Evolutionary conservation across 1,140 invertebrate species (phyloP), one percentile per base, ranked within the genome.

Genomic region (Oreohelix idahoensis): DNA sequence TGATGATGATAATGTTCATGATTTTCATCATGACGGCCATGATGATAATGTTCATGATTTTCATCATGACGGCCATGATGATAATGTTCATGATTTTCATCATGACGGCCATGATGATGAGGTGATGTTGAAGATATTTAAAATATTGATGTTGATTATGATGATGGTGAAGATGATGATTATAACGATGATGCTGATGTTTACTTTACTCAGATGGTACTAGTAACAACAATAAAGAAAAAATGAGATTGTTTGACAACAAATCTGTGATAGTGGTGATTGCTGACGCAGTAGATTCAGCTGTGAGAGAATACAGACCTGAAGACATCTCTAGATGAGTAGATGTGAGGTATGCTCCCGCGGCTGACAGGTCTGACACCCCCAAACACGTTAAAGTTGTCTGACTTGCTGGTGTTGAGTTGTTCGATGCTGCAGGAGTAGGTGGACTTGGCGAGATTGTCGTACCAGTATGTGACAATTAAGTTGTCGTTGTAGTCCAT

Each of bases 381-480:
- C 2, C 69, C 69, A 71, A 71, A 71, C 69, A 71, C 13, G 13
- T 36, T 5, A 11, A 71, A 71, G 69, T 71, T 71, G 69, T 71
- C 69, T 1, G 69, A 71, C 13, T 71, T 35, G 38, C 69, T 71
- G 32, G 69, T 71, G 38, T 71, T 71, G 13, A 71, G 69, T n/a
- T 71, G 69, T 23, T 71, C 69, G 69, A 71, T 71, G 69, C 4
- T 71, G 69, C 69, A 71, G 13, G 69, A 36, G 69, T 36, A 71
- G 11, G 69, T 5, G 38, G 69, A 11, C 69, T 71, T 71, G 13
- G 69, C 69, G 1, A 35, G 5, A 39, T 71, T 23, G 13, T 35
- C 32, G 69, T 71, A 71, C 11, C 2, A 71, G 29, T 71, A 71
- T 17, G 69, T 11, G 10, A n/a, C 69, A 35, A 71, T 36, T 17